phyloP scores from a whole-genome alignment of 2,888 invertebrate species.

The Pomacea canaliculata region DNA sequence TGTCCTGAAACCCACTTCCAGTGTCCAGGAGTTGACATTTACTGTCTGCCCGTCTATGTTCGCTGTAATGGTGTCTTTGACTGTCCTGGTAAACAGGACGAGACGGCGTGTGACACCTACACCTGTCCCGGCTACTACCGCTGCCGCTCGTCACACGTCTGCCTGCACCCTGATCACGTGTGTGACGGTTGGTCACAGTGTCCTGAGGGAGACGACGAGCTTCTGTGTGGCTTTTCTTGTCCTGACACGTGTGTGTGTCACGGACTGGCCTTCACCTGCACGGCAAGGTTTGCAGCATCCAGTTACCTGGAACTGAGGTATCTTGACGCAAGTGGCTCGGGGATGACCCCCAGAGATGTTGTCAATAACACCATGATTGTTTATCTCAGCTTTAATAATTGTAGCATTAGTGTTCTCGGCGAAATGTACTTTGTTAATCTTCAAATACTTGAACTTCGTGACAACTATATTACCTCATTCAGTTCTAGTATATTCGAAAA shows the following conservation, averaged over 20 bases:
- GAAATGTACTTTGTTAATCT: neutral
- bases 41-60: neutral
- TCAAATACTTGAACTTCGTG: neutral
- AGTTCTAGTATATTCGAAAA: neutral
- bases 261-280: neutral
- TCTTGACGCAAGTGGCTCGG: neutral
- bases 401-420: neutral
- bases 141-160: neutral
- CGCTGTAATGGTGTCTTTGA: slow-evolving; percentile 1
- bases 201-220: neutral
- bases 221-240: neutral
- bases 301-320: neutral
- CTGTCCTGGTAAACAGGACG: neutral
- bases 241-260: neutral
- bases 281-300: neutral
- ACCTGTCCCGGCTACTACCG: slow-evolving; percentile 2
- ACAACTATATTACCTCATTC: neutral
- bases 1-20: neutral
- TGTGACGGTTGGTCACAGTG: neutral
- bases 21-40: neutral
- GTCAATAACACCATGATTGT: neutral
- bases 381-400: neutral
- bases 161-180: neutral
- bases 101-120: neutral
- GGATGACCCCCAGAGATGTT: neutral